phyloP scores from a whole-genome alignment of 2,888 invertebrate genomes.

The Lithodes maja region DNA sequence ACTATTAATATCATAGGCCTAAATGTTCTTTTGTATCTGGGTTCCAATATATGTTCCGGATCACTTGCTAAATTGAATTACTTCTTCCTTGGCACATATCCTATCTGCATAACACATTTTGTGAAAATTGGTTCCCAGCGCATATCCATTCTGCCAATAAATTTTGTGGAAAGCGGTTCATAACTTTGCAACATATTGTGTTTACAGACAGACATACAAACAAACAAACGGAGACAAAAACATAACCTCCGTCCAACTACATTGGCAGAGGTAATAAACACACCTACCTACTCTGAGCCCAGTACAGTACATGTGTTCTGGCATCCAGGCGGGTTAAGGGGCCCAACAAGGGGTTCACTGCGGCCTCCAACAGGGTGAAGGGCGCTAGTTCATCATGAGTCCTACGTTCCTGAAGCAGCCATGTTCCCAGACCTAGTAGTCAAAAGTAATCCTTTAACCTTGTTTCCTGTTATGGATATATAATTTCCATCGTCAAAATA shows the following conservation, averaged over 20 bases:
- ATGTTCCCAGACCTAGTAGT: background rate
- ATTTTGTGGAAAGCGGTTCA: background rate
- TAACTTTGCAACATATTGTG: background rate
- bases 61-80: too few relatives aligned
- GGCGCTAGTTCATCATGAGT: background rate
- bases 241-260: background rate
- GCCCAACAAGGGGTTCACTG: background rate
- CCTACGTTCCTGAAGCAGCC: background rate
- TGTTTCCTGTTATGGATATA: too few relatives aligned
- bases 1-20: too few relatives aligned
- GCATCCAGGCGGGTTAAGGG: constrained; percentile 5
- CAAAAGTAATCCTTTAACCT: too few relatives aligned
- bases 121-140: too few relatives aligned
- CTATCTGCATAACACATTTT: too few relatives aligned
- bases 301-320: constrained; percentile 18
- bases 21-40: too few relatives aligned
- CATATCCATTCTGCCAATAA: background rate
- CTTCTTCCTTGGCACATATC: too few relatives aligned
- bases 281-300: constrained; percentile 27
- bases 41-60: too few relatives aligned
- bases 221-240: background rate
- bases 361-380: background rate
- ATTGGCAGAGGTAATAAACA: background rate
- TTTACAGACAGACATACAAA: background rate
- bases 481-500: too few relatives aligned